A percentile compares a stretch with the other conserved stretches of the same genome.
Conservation (phyloP, 2,888 invertebrate genomes). For the Erebia epiphron region DNA sequence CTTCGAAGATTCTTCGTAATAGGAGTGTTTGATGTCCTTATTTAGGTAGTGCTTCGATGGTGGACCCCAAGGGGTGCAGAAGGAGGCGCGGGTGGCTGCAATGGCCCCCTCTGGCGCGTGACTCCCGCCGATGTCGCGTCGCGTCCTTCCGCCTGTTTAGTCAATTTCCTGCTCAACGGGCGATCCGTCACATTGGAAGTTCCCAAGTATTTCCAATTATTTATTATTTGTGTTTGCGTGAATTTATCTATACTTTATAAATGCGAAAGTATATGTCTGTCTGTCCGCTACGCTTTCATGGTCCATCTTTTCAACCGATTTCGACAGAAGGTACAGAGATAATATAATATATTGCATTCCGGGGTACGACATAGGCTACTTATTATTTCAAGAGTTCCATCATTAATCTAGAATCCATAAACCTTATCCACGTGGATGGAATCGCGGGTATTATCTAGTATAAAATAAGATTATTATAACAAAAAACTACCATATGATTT, state of each 20-base stretch:
- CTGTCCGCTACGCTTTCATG: no score
- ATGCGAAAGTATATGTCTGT: background rate
- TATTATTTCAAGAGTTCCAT: no score
- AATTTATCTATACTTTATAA: background rate
- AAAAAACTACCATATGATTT: no score
- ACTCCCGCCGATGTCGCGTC: slow-evolving; percentile 98
- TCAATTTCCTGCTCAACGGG: slow-evolving; percentile 97
- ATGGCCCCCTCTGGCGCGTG: slow-evolving; percentile 94
- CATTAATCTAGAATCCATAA: no score
- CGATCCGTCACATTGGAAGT: slow-evolving; percentile 96
- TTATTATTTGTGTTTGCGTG: no score
- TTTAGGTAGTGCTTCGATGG: slow-evolving; percentile 94
- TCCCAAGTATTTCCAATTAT: slow-evolving; percentile 80
- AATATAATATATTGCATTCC: no score
- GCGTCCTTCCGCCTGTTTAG: slow-evolving; percentile 97
- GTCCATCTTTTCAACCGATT: no score
- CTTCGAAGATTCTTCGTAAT: slow-evolving; percentile 95
- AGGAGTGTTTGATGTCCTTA: slow-evolving; percentile 83
- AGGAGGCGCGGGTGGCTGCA: slow-evolving; percentile 89
- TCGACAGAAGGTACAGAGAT: no score
- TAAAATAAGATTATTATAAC: no score
- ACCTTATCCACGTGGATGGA: no score
- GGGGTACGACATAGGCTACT: no score
- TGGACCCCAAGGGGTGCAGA: slow-evolving; percentile 96
- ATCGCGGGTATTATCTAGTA: background rate